phyloP scores from a whole-genome alignment of 1,140 invertebrate genomes.

The Polyergus mexicanus region DNA sequence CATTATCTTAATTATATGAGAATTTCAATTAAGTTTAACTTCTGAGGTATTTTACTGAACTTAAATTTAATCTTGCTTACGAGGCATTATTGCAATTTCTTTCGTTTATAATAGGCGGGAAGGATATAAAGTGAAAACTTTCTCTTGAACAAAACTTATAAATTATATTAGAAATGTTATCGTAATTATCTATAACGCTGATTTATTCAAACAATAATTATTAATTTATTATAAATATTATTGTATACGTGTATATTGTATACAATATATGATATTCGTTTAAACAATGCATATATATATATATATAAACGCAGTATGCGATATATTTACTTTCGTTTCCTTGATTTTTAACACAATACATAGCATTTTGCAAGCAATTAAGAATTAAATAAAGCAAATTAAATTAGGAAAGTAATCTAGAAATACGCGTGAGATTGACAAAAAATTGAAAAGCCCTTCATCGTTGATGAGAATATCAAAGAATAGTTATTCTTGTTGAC shows the following conservation, averaged over 20 bases:
- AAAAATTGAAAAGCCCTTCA: background rate
- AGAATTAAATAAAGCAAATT: background rate
- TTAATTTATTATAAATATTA: background rate
- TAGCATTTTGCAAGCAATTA: background rate
- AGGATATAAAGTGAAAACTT: background rate
- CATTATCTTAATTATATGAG: slow-evolving; percentile 8
- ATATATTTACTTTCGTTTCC: background rate
- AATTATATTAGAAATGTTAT: too few species aligned
- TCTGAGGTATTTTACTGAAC: background rate
- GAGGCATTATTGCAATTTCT: background rate
- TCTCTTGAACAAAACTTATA: background rate
- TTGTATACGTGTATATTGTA: background rate
- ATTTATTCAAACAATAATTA: background rate
- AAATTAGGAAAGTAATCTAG: background rate
- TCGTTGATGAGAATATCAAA: background rate
- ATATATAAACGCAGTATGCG: background rate
- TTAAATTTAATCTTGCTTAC: background rate
- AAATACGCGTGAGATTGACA: background rate
- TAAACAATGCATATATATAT: background rate
- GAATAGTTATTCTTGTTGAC: background rate
- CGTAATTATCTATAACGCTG: background rate
- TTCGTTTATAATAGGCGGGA: background rate
- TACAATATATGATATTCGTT: background rate
- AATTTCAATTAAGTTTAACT: background rate
- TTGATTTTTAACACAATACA: background rate